A percentile compares a stretch with the other conserved stretches of the same genome.
phyloP scores from a whole-genome alignment of 2,888 invertebrate species.

The Agrotis exclamationis region DNA sequence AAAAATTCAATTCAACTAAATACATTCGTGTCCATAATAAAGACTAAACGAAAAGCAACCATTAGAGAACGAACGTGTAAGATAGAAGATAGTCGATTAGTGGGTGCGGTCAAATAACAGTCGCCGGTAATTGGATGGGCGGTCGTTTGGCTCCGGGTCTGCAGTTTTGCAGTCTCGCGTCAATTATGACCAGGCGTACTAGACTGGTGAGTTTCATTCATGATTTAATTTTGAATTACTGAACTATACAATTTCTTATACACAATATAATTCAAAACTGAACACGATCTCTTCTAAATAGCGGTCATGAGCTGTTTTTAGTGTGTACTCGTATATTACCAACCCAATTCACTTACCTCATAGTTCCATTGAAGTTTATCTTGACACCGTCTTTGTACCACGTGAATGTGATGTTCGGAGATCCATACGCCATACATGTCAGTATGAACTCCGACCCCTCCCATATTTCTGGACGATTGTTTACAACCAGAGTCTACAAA shows the following conservation, averaged over 20 bases:
- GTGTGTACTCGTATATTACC: neutral
- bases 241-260: neutral
- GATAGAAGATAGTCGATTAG: constrained; percentile 23
- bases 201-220: constrained; percentile 2
- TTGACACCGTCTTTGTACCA: constrained; percentile 96
- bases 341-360: constrained; percentile 87
- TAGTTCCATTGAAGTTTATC: constrained; percentile 94
- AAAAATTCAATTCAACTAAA: neutral
- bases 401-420: constrained; percentile 93
- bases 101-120: constrained; percentile 48
- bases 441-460: constrained; percentile 95
- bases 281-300: neutral
- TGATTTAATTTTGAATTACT: too few species aligned
- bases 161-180: constrained; percentile 25
- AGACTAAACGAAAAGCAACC: neutral
- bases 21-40: neutral
- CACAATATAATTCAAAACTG: neutral
- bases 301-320: neutral
- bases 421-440: constrained; percentile 95
- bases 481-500: constrained; percentile 80
- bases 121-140: constrained; percentile 50
- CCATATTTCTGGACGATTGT: constrained; percentile 90
- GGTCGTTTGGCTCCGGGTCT: constrained; percentile 17
- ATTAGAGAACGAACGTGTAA: constrained; percentile 1
- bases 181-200: neutral